Evolutionary conservation across 2,797 vertebrate genomes (phyloP).

Genomic region (Vipera ursinii): DNA sequence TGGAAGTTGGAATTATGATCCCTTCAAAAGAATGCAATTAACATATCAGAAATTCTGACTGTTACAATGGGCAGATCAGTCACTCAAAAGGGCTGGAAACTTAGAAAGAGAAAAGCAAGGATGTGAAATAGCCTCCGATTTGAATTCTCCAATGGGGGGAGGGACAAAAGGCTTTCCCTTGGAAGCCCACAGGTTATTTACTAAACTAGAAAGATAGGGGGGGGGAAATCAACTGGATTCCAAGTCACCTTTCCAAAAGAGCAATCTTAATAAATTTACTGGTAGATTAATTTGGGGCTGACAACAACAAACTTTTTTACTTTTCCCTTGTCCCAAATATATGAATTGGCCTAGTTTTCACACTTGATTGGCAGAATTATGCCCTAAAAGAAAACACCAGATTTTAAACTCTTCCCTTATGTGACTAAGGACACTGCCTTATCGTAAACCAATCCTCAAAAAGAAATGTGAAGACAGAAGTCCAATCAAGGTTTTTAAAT

Average conservation of each 20-base stretch:
- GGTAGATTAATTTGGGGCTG: not conserved
- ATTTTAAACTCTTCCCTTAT: not conserved
- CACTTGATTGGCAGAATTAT: not conserved
- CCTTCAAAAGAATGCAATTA: not conserved
- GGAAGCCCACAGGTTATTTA: not conserved
- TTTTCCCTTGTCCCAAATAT: not conserved
- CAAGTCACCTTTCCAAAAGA: not conserved
- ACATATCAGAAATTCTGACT: not conserved
- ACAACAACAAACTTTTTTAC: not conserved
- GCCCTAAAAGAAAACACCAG: not conserved
- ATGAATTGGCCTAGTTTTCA: not conserved
- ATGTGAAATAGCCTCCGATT: not conserved
- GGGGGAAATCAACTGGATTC: not conserved
- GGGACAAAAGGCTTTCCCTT: not conserved
- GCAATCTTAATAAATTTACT: not conserved
- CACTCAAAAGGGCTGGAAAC: not conserved
- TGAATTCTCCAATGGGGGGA: not conserved
- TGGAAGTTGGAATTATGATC: not conserved
- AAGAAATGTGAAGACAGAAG: not conserved
- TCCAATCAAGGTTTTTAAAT: not conserved
- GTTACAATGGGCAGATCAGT: not conserved
- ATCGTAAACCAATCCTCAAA: not conserved
- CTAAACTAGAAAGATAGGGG: not conserved
- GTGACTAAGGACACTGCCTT: not conserved
- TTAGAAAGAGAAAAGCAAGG: not conserved